These are phyloP conservation scores for Noctua fimbriata DNA, from an alignment of 2,888 invertebrate genomes.

Conservation along the genomic window DNA sequence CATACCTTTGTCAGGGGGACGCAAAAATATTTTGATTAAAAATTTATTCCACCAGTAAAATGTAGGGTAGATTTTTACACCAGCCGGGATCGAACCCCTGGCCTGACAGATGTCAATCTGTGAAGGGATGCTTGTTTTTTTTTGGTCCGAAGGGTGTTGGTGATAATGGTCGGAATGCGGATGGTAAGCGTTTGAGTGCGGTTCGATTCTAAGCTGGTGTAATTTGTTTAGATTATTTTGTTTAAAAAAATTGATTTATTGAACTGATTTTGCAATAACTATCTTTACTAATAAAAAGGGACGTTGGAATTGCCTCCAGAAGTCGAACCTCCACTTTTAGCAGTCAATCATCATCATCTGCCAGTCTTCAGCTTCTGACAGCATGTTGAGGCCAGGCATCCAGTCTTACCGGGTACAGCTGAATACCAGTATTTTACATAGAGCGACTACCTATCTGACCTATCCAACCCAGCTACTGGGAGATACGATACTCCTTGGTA, in stretches of 20 bases:
- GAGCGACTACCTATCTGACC: not conserved
- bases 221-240: conserved; percentile 58
- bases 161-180: conserved; percentile 59
- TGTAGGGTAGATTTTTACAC: conserved; percentile 75
- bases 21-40: conserved; percentile 89
- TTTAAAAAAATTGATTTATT: conserved; percentile 14
- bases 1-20: conserved; percentile 74
- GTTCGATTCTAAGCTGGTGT: conserved; percentile 63
- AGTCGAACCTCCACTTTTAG: rapidly evolving
- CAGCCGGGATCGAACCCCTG: conserved; percentile 65
- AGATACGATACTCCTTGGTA: not conserved
- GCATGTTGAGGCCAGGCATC: not conserved
- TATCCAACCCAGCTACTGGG: not conserved
- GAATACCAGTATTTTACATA: not conserved
- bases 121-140: conserved; percentile 73
- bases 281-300: not conserved
- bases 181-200: conserved; percentile 49
- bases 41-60: conserved; percentile 85
- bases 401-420: not conserved
- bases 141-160: conserved; percentile 60
- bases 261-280: not conserved
- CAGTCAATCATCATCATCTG: not conserved
- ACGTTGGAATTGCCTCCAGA: not conserved
- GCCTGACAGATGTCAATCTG: conserved; percentile 88
- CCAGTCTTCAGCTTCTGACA: no score